These are phyloP conservation scores for Hemitrygon akajei DNA, from an alignment of 2,797 vertebrate species.

Conservation along the genomic window DNA sequence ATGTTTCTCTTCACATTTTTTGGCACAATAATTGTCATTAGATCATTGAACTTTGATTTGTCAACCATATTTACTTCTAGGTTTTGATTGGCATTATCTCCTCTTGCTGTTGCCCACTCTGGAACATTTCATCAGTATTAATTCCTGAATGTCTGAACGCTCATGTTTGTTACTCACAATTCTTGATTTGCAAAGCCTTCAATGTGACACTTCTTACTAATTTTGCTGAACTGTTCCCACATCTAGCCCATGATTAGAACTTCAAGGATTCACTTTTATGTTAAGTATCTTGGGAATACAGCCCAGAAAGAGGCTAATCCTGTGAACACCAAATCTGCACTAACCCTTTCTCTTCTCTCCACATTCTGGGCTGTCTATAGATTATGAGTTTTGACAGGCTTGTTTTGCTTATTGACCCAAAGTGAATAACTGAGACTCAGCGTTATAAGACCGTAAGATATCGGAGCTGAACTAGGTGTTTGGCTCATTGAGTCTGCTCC, in stretches of 20 bases:
- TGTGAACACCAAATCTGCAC: no score
- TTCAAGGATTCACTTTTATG: no score
- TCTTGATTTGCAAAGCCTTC: background rate
- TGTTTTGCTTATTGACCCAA: no score
- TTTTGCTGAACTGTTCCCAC: background rate
- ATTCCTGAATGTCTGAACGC: background rate
- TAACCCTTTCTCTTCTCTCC: no score
- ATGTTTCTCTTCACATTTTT: background rate
- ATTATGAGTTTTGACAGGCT: background rate
- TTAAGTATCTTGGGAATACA: no score
- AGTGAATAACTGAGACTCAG: background rate
- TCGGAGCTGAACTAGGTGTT: no score
- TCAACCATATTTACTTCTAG: background rate
- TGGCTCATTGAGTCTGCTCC: no score
- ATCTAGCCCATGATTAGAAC: background rate
- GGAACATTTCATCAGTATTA: background rate
- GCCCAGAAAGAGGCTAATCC: no score
- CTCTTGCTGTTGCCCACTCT: background rate
- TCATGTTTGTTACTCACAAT: background rate
- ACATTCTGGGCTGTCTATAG: background rate
- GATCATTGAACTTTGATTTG: background rate
- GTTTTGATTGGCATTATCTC: background rate
- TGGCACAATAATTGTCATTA: background rate
- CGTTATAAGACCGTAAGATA: background rate
- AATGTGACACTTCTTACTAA: no score